A percentile compares a stretch with the other conserved stretches of the same genome.
Conservation (phyloP, 1,140 invertebrate genomes). For the Antheraea mylitta region DNA sequence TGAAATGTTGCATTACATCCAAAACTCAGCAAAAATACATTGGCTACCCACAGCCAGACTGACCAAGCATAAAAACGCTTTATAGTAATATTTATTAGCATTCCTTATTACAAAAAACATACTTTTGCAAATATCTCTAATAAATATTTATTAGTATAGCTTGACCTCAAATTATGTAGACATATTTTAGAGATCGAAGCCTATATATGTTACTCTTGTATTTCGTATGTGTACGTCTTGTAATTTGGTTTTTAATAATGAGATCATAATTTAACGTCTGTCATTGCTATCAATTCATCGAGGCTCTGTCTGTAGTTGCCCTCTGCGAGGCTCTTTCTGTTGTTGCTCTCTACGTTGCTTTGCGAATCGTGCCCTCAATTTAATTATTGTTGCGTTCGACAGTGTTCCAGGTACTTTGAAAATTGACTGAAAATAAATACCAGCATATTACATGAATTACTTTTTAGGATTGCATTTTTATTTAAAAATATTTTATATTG, state of each 20-base stretch:
- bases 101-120: background rate
- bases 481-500: too few relatives aligned
- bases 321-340: slow-evolving; percentile 65
- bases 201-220: background rate
- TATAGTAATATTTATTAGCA: background rate
- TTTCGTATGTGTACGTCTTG: background rate
- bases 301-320: slow-evolving; percentile 69
- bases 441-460: background rate
- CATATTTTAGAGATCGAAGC: background rate
- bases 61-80: background rate
- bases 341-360: slow-evolving; percentile 76
- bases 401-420: slow-evolving; percentile 89
- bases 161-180: background rate
- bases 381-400: slow-evolving; percentile 81
- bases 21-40: background rate
- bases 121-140: background rate
- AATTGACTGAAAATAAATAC: slow-evolving; percentile 82
- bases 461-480: too few relatives aligned
- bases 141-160: background rate
- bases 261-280: slow-evolving; percentile 43
- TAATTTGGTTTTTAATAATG: slow-evolving; percentile 48
- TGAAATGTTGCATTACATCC: background rate
- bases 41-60: background rate
- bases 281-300: slow-evolving; percentile 37
- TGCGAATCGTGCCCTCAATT: slow-evolving; percentile 80